Base-by-base conservation (phyloP, 2,888 invertebrate species). In the Physocephala rufipes region DNA sequence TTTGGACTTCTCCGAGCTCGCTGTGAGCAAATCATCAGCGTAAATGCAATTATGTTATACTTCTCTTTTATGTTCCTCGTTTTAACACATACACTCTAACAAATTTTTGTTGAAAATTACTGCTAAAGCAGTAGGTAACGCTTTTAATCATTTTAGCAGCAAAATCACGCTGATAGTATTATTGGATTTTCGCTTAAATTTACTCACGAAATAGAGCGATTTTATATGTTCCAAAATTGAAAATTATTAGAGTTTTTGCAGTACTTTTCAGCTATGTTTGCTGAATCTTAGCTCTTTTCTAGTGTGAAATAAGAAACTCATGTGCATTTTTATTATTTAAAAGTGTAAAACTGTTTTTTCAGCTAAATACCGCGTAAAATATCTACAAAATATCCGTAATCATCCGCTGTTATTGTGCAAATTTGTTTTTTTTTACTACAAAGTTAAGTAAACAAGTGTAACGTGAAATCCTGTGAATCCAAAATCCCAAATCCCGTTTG, bases 31-130 rank as follows among this genome's bases (percentile, higher is more conserved):
- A n/a, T n/a, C n/a, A n/a, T n/a, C n/a, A n/a, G n/a, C n/a, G n/a
- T n/a, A n/a, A n/a, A n/a, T n/a, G n/a, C n/a, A n/a, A n/a, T n/a
- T n/a, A n/a, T n/a, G n/a, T n/a, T n/a, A n/a, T n/a, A n/a, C n/a
- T n/a, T n/a, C n/a, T n/a, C n/a, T n/a, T n/a, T n/a, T n/a, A n/a
- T n/a, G n/a, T n/a, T n/a, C n/a, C n/a, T n/a, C n/a, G n/a, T n/a
- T n/a, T n/a, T n/a, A n/a, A n/a, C n/a, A n/a, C n/a, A n/a, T n/a
- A 51, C 51, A 51, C 51, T 51, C 16, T 51, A 51, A 51, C 51
- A 51, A 51, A 51, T 51, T 51, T 51, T 51, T 51, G 51, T 51
- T 51, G 51, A 51, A 51, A 51, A 51, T 51, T 51, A 16, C 51
- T 47, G 47, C 47, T 47, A 47, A 51, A 12, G 19, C 15, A 51